phyloP scores from a whole-genome alignment of 2,797 vertebrate genomes.

The Pangasius krempfi region DNA sequence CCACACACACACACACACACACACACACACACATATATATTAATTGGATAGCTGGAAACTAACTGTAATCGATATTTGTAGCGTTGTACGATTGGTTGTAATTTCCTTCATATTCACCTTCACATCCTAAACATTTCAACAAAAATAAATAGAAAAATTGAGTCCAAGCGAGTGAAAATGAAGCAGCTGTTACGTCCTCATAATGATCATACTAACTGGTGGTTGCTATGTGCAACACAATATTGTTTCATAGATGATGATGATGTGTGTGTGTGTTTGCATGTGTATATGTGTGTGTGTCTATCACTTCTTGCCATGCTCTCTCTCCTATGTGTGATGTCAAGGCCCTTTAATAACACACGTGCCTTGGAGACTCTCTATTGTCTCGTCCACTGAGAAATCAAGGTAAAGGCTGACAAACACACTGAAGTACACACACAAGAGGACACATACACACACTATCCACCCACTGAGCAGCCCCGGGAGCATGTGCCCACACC shows the following conservation, averaged over 20 bases:
- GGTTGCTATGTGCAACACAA: conserved; percentile 5
- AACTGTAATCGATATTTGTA: too few species aligned
- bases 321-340: conserved; percentile 59
- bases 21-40: too few species aligned
- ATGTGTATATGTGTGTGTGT: background rate
- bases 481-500: conserved; percentile 68
- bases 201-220: conserved; percentile 11
- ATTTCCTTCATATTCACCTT: too few species aligned
- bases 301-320: conserved; percentile 25
- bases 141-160: background rate
- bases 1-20: too few species aligned
- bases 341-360: conserved; percentile 67
- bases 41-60: too few species aligned
- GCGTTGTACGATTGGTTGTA: too few species aligned
- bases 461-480: conserved; percentile 31
- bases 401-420: conserved; percentile 47
- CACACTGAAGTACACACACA: conserved; percentile 41
- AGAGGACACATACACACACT: background rate
- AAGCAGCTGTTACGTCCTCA: background rate
- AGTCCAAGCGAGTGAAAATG: background rate
- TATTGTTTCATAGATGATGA: conserved; percentile 11
- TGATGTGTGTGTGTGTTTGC: background rate
- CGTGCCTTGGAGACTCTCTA: conserved; percentile 47
- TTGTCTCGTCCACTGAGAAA: conserved; percentile 55
- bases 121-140: too few species aligned